Evolutionary conservation across 2,113 vertebrate genomes (phyloP), one percentile per base, ranked within the genome.

Genomic region (Calidris pugnax): DNA sequence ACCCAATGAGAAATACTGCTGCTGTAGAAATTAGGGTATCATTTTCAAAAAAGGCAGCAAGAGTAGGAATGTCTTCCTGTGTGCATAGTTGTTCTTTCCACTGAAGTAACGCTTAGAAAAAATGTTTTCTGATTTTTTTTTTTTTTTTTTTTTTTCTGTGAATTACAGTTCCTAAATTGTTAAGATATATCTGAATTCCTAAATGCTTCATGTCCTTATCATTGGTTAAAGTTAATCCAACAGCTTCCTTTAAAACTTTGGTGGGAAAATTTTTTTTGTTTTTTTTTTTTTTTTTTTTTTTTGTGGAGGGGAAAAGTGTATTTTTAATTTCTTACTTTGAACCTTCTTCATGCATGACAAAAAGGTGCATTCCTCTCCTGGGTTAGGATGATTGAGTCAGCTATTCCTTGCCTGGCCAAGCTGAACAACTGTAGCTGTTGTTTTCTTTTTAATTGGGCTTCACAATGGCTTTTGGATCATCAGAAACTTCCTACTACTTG

Each of bases 401-500:
- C 85, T 90, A 4, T 95, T 96, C 51, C 19, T 93, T 88, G 91
- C 23, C 35, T 93, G 75, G n/a, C 57, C 55, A 72, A 93, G 59
- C 72, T 89, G 87, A 96, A 90, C 80, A 79, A n/a, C 90, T 17
- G 8, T 80, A 85, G 53, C 66, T 83, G 30, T 30, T 95, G 66
- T 84, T 93, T 90, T 78, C 50, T 93, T 92, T 89, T 82, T 64
- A 92, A 55, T 50, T 93, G 19, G 63, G 17, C n/a, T 92, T 96
- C 85, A 88, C 71, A 95, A 51, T 73, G 19, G 43, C 50, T 93
- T 94, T 87, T 85, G 67, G 50, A 77, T 91, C 48, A 66, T 75
- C 67, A 84, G 89, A 93, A 96, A 86, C 84, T 79, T 64, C 50
- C 45, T 94, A 14, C 27, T 67, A 59, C 95, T 94, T 88, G 87